Conservation (phyloP, 2,888 invertebrate species). For the Thereva nobilitata region DNA sequence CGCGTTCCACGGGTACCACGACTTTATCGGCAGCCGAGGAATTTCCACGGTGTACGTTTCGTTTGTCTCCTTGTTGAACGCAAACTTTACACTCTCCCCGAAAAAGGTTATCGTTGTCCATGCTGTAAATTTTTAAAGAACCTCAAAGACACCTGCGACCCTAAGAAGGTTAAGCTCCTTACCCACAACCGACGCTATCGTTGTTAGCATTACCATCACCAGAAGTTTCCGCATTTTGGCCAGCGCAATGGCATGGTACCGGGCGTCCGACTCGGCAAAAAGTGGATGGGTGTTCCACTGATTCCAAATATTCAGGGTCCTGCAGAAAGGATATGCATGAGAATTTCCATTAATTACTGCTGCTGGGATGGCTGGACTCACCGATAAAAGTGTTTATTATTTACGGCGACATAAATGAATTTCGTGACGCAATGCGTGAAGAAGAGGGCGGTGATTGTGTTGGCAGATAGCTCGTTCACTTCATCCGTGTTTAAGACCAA, state of each 20-base stretch:
- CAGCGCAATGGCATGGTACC: slow-evolving; percentile 74
- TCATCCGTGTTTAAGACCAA: slow-evolving; percentile 73
- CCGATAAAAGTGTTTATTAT: slow-evolving; percentile 76
- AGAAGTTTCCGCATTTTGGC: slow-evolving; percentile 76
- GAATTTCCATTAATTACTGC: not conserved
- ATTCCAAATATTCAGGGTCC: slow-evolving; percentile 82
- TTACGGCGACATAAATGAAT: slow-evolving; percentile 71
- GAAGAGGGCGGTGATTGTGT: slow-evolving; percentile 81
- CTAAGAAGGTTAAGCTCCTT: slow-evolving; percentile 47
- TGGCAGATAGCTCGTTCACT: slow-evolving; percentile 74
- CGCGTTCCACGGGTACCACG: slow-evolving; percentile 80
- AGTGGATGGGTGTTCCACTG: slow-evolving; percentile 82
- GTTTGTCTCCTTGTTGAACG: slow-evolving; percentile 73
- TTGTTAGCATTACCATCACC: slow-evolving; percentile 67
- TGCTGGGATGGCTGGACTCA: slow-evolving; percentile 49
- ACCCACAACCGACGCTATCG: slow-evolving; percentile 66
- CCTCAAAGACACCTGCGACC: not conserved
- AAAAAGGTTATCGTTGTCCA: slow-evolving; percentile 83
- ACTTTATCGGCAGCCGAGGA: slow-evolving; percentile 73
- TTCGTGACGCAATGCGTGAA: slow-evolving; percentile 79
- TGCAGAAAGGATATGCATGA: slow-evolving; percentile 45
- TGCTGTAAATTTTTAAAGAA: slow-evolving; percentile 55
- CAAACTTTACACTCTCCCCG: slow-evolving; percentile 72
- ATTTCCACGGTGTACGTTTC: slow-evolving; percentile 69
- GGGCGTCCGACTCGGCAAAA: slow-evolving; percentile 80